These are phyloP conservation scores for Lamellibrachia satsuma DNA, from an alignment of 2,888 invertebrate genomes.

Conservation along the genomic window DNA sequence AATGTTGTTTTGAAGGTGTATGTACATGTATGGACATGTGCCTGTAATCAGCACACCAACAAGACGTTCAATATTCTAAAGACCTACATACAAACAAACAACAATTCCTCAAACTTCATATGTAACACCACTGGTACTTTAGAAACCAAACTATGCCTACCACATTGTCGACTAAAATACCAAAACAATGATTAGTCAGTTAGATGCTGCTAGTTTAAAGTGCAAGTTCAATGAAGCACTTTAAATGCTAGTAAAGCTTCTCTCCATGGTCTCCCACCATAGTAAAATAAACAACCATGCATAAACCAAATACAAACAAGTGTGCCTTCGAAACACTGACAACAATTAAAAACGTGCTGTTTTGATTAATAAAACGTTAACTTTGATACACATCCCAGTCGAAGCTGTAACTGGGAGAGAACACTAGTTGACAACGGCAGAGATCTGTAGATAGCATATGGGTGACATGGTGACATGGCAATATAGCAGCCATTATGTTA, in stretches of 20 bases:
- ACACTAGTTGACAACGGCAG: neutral
- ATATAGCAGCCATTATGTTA: neutral
- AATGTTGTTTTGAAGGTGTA: neutral
- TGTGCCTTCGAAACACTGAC: neutral
- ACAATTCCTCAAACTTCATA: slow-evolving; percentile 7
- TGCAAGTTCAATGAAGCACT: neutral
- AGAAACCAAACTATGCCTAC: neutral
- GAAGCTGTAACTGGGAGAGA: neutral
- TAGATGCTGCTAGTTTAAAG: slow-evolving; percentile 5
- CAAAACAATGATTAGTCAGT: slow-evolving; percentile 13
- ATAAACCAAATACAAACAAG: neutral
- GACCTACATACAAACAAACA: slow-evolving; percentile 1
- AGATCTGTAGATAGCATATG: neutral
- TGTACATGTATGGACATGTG: neutral
- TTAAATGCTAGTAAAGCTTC: neutral
- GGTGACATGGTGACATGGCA: neutral
- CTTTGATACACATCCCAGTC: neutral
- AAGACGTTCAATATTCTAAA: neutral
- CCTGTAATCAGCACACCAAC: neutral
- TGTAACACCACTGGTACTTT: neutral
- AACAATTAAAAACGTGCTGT: neutral
- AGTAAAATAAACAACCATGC: neutral
- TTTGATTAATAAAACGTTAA: neutral
- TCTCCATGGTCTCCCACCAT: neutral
- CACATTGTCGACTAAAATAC: neutral